These are phyloP conservation scores for Petaurus breviceps DNA, from an alignment of 2,113 vertebrate genomes.

Conservation along the genomic window DNA sequence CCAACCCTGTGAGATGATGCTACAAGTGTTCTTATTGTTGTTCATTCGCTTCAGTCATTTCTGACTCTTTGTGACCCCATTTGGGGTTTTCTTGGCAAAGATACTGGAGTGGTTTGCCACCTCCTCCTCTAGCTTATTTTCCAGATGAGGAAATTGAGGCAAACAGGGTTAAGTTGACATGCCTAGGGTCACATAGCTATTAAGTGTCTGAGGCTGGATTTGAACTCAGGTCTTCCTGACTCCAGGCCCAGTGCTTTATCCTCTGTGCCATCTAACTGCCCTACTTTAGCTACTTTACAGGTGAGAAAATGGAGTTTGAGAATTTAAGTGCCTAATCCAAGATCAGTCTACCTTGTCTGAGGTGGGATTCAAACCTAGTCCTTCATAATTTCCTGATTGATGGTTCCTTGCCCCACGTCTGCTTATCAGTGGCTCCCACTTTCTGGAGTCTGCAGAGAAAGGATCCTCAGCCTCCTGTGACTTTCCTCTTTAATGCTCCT, in stretches of 20 bases:
- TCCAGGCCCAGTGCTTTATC: not conserved
- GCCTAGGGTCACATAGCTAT: not conserved
- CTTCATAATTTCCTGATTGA: not conserved
- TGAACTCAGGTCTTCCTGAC: not conserved
- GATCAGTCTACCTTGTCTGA: not conserved
- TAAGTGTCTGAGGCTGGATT: too few species aligned
- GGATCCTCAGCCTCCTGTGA: not conserved
- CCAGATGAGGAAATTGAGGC: not conserved
- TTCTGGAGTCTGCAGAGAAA: too few species aligned
- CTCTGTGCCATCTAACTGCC: not conserved
- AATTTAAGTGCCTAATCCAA: not conserved
- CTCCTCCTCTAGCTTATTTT: not conserved
- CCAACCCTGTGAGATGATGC: not conserved
- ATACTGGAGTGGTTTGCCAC: not conserved
- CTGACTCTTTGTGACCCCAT: not conserved
- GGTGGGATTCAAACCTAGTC: too few species aligned
- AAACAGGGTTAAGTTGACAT: not conserved
- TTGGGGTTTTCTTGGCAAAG: not conserved
- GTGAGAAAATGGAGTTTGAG: not conserved
- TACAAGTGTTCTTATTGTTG: not conserved
- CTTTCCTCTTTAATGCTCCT: not conserved
- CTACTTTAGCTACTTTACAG: not conserved
- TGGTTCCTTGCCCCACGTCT: too few species aligned
- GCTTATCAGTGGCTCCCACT: not conserved
- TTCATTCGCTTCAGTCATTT: not conserved